These are phyloP conservation scores for Catostomus latipinnis DNA, from an alignment of 2,797 vertebrate genomes.

Conservation along the genomic window DNA sequence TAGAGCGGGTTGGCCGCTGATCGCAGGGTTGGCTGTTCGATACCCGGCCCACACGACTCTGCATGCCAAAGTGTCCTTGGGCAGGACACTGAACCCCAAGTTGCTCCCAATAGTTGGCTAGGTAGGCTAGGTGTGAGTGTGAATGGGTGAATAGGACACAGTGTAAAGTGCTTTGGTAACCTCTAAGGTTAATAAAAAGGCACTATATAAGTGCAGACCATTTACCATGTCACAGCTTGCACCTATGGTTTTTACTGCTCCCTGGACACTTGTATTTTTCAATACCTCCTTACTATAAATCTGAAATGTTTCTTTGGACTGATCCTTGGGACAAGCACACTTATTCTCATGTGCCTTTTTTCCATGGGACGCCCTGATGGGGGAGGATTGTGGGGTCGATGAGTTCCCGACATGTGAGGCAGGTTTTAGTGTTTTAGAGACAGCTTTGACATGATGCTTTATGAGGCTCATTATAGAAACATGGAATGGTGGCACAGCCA, in stretches of 20 bases:
- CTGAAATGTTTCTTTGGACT: background rate
- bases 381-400: slow-evolving; percentile 32
- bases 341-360: background rate
- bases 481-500: slow-evolving; percentile 22
- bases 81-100: too few relatives aligned
- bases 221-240: background rate
- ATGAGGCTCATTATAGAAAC: slow-evolving; percentile 44
- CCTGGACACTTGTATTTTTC: background rate
- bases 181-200: too few relatives aligned
- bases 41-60: too few relatives aligned
- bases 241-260: background rate
- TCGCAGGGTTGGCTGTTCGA: too few relatives aligned
- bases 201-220: too few relatives aligned
- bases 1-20: too few relatives aligned
- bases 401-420: slow-evolving; percentile 1
- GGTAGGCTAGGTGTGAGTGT: too few relatives aligned
- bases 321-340: background rate
- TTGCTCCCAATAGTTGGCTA: too few relatives aligned
- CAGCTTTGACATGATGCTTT: slow-evolving; percentile 43
- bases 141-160: too few relatives aligned
- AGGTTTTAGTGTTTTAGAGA: slow-evolving; percentile 44
- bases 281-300: slow-evolving; percentile 33
- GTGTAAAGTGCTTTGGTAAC: too few relatives aligned
- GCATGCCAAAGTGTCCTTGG: too few relatives aligned
- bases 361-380: slow-evolving; percentile 7